Evolutionary conservation across 30 jellyfish, hydroid and myxozoan species (phyloP), one percentile per base, ranked within the genome.

Genomic region (Sanderia malayensis): DNA sequence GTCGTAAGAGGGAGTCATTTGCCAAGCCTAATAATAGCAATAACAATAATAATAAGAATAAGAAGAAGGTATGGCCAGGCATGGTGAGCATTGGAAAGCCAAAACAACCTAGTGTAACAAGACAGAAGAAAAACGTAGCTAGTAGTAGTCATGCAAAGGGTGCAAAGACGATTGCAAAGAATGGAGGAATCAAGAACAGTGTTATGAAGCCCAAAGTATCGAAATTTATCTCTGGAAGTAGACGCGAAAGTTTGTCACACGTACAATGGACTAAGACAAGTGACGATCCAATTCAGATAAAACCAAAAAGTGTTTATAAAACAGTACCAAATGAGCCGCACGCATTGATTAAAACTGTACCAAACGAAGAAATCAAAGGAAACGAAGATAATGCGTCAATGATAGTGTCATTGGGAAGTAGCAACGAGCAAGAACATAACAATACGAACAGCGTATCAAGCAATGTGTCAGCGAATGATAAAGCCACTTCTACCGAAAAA

Each of bases 271-370:
- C 46, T 15, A 65, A 70, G 34, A 41, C 25, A 71, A 30, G 46
- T 10, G 52, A 44, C 22, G 88, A 47, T 8, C 34, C 75, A n/a
- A 46, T 6, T 18, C 53, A 23, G 81, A 46, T 4, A 22, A 17
- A 2, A 44, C 19, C 8, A 22, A 49, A 28, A 30, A 34, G 27
- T n/a, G 17, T 17, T 69, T 49, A 37, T 61, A 73, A 46, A 73
- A 76, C 88, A 26, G 45, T 76, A 27, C 88, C 88, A 45, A 76
- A 76, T 32, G 88, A 61, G 62, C 80, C 88, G 47, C 30, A 59
- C 20, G 24, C 63, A 1, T 22, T 26, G 47, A 30, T 47, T 34
- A 64, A 61, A 24, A 62, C 73, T 1, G 66, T 46, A 2, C 69
- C 78, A 19, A 76, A 46, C 46, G 67, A 62, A 27, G 88, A n/a